Evolutionary conservation across 2,113 vertebrate species (phyloP).

Genomic region (Cryptoleucopteryx plumbea): DNA sequence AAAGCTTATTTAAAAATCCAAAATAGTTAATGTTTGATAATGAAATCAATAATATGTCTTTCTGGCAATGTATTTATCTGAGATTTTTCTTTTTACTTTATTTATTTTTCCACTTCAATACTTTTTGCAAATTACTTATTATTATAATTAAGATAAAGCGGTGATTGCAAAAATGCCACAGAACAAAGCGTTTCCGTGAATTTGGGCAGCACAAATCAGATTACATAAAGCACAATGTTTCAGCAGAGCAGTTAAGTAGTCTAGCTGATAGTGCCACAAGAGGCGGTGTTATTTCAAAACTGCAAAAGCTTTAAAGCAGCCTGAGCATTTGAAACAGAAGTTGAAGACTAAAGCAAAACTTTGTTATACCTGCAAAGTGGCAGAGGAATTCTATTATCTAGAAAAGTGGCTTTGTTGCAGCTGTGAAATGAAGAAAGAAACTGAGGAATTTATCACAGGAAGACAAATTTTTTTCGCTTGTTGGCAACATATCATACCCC

Average conservation of each 20-base stretch:
- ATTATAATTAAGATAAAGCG: neutral
- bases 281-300: neutral
- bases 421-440: neutral
- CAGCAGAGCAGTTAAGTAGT: neutral
- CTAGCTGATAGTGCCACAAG: too few relatives aligned
- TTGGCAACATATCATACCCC: neutral
- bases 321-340: neutral
- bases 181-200: neutral
- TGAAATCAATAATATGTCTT: neutral
- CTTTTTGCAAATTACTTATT: neutral
- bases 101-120: constrained; percentile 5
- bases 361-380: neutral
- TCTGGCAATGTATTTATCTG: neutral
- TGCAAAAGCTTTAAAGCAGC: neutral
- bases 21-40: neutral
- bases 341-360: neutral
- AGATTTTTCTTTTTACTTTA: neutral
- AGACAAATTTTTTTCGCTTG: neutral
- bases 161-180: neutral
- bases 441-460: neutral
- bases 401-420: neutral
- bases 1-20: neutral
- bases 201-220: neutral
- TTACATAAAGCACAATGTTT: neutral
- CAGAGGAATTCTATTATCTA: neutral